A percentile compares a stretch with the other conserved stretches of the same genome.
phyloP scores from a whole-genome alignment of 2,797 vertebrate genomes.

The Oophaga sylvatica region DNA sequence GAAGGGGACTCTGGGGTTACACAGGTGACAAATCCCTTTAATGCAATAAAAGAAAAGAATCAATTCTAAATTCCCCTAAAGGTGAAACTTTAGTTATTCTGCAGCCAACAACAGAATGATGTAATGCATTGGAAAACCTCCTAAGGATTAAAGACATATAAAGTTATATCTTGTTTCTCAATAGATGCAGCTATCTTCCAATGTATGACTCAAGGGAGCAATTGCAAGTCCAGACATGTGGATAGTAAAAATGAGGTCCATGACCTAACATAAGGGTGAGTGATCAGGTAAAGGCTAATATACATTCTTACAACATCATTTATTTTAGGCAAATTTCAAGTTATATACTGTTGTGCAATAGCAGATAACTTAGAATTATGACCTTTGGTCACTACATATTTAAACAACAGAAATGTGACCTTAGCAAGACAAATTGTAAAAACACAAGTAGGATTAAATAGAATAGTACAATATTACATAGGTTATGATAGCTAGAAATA shows the following conservation, averaged over 20 bases:
- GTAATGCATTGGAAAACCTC: background rate
- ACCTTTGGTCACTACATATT: background rate
- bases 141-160: background rate
- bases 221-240: slow-evolving; percentile 9
- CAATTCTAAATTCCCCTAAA: background rate
- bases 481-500: no score
- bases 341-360: background rate
- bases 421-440: background rate
- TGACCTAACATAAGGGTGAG: background rate
- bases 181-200: slow-evolving; percentile 6
- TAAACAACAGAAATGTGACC: background rate
- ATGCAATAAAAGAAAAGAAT: background rate
- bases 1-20: background rate
- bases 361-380: background rate
- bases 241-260: background rate
- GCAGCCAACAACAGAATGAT: slow-evolving; percentile 14
- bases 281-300: background rate
- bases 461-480: no score
- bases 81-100: background rate
- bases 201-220: slow-evolving; percentile 8
- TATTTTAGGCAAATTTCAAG: background rate
- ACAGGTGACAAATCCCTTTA: slow-evolving; percentile 14
- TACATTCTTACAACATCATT: background rate
- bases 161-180: slow-evolving; percentile 1
- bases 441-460: background rate